These are phyloP conservation scores for Pterophyllum scalare DNA, from an alignment of 2,113 vertebrate species.

Conservation along the genomic window DNA sequence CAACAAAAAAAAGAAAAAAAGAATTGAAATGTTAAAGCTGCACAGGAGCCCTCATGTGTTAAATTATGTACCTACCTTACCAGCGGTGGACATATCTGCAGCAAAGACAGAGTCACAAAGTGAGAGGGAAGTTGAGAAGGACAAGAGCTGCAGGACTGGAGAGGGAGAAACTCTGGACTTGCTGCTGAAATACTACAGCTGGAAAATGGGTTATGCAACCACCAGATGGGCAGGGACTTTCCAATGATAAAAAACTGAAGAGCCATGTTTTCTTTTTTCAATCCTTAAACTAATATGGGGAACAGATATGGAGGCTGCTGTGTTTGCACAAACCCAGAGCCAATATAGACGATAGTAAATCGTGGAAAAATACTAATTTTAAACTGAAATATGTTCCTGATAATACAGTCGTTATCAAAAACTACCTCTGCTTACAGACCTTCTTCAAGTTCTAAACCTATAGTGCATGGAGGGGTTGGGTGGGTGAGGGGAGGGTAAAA, in stretches of 20 bases:
- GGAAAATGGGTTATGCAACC: not conserved
- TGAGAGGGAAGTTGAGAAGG: not conserved
- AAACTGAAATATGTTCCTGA: too few species aligned
- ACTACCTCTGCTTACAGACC: too few species aligned
- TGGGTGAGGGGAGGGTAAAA: too few species aligned
- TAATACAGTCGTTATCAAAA: not conserved
- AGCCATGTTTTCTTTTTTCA: not conserved
- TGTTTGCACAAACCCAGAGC: not conserved
- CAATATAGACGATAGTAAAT: not conserved
- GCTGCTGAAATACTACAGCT: conserved; percentile 26
- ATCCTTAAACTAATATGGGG: not conserved
- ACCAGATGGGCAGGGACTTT: conserved; percentile 7
- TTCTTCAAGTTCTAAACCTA: too few species aligned
- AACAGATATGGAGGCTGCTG: not conserved
- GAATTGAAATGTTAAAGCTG: not conserved
- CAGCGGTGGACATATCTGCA: conserved; percentile 60
- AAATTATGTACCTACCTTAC: conserved; percentile 55
- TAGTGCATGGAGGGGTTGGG: too few species aligned
- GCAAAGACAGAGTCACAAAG: not conserved
- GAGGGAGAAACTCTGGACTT: not conserved
- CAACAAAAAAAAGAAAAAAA: not conserved
- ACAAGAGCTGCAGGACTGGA: not conserved
- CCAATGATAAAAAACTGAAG: not conserved
- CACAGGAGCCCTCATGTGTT: not conserved
- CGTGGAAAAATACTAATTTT: not conserved